Percentiles rank a stretch among this genome's conserved stretches.
Conservation (phyloP, 2,888 invertebrate genomes). For the Andrena bicolor region DNA sequence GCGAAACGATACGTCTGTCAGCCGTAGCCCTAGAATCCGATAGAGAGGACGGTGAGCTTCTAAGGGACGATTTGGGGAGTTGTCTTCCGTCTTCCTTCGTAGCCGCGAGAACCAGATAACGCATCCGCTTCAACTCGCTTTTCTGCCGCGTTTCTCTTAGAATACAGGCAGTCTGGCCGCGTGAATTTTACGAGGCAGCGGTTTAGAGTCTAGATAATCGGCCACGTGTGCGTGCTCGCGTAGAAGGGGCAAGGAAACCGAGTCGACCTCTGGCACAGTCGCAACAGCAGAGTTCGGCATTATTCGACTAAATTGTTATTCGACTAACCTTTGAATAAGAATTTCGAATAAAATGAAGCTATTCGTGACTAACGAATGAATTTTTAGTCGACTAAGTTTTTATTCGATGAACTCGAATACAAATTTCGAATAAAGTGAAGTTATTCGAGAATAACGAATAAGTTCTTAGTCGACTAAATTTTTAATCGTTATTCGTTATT, state of each 20-base stretch:
- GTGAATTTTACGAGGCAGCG: background rate
- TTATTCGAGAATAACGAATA: too few species aligned
- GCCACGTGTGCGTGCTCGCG: background rate
- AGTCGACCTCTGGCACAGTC: conserved; percentile 4
- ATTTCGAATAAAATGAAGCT: too few species aligned
- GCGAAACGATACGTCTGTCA: background rate
- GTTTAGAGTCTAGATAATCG: background rate
- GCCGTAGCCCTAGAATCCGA: background rate
- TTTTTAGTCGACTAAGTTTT: too few species aligned
- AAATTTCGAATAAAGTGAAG: too few species aligned
- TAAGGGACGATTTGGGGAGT: background rate
- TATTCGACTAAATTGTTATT: too few species aligned
- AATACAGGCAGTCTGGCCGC: background rate
- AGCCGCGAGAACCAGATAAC: background rate
- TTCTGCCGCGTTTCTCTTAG: background rate
- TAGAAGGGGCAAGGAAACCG: conserved; percentile 21
- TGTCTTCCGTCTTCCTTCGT: background rate
- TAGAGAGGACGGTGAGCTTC: background rate
- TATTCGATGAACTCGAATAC: too few species aligned
- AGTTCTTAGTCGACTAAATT: too few species aligned
- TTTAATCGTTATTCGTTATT: too few species aligned
- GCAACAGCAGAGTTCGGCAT: too few species aligned
- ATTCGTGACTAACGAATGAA: too few species aligned
- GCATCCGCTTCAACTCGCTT: background rate
- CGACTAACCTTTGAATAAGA: too few species aligned